Evolutionary conservation across 2,888 invertebrate genomes (phyloP).

Genomic region (Acanthosoma haemorrhoidale): DNA sequence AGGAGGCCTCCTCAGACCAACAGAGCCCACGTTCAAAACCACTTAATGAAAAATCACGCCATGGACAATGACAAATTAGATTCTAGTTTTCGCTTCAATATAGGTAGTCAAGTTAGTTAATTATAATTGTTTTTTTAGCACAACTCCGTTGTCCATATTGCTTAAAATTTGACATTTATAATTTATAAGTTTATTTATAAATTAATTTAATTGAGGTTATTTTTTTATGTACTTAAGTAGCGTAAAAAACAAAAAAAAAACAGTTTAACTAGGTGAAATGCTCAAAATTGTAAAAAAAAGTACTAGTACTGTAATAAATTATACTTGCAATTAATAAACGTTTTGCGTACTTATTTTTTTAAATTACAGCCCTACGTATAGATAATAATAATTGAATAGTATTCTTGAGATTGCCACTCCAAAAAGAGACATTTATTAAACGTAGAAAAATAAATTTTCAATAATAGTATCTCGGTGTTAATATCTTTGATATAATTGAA

Average conservation of each 20-base stretch:
- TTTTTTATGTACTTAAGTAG: not conserved
- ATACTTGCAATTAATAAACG: not conserved
- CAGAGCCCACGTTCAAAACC: not conserved
- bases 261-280: no score
- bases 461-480: no score
- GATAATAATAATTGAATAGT: no score
- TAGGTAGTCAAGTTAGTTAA: slow-evolving; percentile 41
- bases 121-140: no score
- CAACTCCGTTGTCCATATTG: not conserved
- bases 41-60: not conserved
- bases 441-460: no score
- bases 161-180: not conserved
- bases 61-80: not conserved
- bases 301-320: not conserved
- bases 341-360: no score
- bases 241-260: not conserved
- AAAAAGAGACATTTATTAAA: no score
- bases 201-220: not conserved
- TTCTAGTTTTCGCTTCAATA: slow-evolving; percentile 36
- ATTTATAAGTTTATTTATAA: not conserved
- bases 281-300: no score
- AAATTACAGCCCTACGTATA: no score
- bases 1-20: not conserved
- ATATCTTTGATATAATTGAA: no score
- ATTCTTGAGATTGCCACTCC: no score